Conservation (phyloP, 2,888 invertebrate species). For the Pharmacophagus antenor region DNA sequence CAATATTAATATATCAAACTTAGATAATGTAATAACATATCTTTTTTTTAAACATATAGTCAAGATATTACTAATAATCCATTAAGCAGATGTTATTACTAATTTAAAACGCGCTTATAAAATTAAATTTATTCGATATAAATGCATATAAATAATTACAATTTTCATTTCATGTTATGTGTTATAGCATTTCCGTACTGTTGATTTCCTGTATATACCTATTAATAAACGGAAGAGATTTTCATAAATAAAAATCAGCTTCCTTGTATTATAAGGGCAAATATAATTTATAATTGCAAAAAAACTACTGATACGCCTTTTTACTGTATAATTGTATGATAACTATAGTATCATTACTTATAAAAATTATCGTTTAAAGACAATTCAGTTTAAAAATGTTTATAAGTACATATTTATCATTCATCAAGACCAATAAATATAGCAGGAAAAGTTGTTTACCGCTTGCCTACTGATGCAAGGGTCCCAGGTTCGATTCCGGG, state of each 20-base stretch:
- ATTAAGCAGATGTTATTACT: neutral
- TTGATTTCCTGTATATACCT: conserved; percentile 13
- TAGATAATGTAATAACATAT: too few relatives aligned
- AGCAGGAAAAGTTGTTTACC: too few relatives aligned
- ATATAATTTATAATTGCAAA: neutral
- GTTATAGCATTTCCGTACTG: neutral
- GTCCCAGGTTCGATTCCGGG: too few relatives aligned
- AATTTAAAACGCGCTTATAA: neutral
- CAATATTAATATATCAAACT: too few relatives aligned
- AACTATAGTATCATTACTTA: too few relatives aligned
- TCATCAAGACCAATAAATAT: too few relatives aligned
- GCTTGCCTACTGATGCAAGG: too few relatives aligned
- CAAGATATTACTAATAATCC: too few relatives aligned
- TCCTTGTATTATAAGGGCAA: neutral
- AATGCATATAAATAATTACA: neutral
- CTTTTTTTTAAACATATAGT: too few relatives aligned
- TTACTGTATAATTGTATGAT: neutral
- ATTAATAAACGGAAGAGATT: conserved; percentile 25
- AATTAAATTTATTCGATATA: conserved; percentile 1
- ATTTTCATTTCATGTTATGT: neutral
- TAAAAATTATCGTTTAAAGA: too few relatives aligned
- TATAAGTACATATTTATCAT: too few relatives aligned
- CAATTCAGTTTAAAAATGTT: too few relatives aligned
- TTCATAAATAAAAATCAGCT: conserved; percentile 6
- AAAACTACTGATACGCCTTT: neutral